These are phyloP conservation scores for Tamandua tetradactyla DNA, from an alignment of 2,797 vertebrate genomes.

Conservation along the genomic window DNA sequence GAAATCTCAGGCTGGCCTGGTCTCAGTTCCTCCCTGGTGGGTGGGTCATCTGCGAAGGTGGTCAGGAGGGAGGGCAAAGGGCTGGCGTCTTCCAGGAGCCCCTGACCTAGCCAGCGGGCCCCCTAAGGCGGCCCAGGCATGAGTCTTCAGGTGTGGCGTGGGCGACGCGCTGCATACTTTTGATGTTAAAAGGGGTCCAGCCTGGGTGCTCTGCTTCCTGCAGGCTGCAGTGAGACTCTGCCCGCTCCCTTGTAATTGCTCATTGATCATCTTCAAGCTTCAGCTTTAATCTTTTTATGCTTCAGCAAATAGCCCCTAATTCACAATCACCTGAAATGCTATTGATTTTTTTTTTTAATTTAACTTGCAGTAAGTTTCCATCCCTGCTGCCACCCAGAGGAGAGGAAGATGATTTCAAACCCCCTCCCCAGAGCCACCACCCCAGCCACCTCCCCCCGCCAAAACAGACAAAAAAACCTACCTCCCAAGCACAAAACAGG, in stretches of 20 bases:
- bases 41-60: accelerated
- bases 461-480: not conserved
- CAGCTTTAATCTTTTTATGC: slow-evolving; percentile 51
- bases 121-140: accelerated
- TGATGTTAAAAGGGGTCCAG: not conserved
- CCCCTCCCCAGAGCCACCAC: not conserved
- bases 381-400: not conserved
- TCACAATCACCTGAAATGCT: slow-evolving; percentile 57
- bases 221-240: accelerated
- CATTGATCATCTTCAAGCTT: slow-evolving; percentile 29
- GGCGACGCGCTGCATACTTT: accelerated
- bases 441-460: not conserved
- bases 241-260: not conserved
- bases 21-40: not conserved
- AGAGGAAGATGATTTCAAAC: not conserved
- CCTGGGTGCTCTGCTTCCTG: accelerated
- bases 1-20: not conserved
- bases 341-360: slow-evolving; percentile 38
- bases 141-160: not conserved
- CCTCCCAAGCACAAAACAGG: not conserved
- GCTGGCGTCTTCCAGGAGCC: not conserved
- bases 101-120: not conserved
- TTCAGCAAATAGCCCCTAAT: slow-evolving; percentile 57
- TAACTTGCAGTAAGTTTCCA: slow-evolving; percentile 42
- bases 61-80: not conserved